phyloP scores from a whole-genome alignment of 1,140 invertebrate species.

The Brachionus paranguensis region DNA sequence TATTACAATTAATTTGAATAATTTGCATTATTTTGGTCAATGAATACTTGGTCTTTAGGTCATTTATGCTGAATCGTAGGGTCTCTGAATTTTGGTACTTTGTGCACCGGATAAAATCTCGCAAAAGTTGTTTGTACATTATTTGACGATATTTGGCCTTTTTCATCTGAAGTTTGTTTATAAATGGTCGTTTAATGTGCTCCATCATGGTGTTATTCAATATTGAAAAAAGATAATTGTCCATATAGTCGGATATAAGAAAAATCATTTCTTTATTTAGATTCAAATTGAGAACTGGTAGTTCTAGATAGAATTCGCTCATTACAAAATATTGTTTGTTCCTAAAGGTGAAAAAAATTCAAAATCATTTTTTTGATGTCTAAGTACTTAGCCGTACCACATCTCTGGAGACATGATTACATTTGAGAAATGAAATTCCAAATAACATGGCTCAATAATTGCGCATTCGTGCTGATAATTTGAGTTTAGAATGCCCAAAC shows the following conservation, averaged over 20 bases:
- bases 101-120: not conserved
- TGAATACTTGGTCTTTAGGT: conserved; percentile 28
- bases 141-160: conserved; percentile 10
- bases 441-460: conserved; percentile 16
- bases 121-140: not conserved
- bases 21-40: conserved; percentile 39
- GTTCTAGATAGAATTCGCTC: not conserved
- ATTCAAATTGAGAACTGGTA: conserved; percentile 25
- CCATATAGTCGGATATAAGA: not conserved
- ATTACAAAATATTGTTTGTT: conserved; percentile 36
- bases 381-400: not conserved
- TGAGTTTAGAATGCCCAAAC: not conserved
- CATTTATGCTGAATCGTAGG: not conserved
- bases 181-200: conserved; percentile 1
- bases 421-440: conserved; percentile 23
- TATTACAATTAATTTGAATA: conserved; percentile 11
- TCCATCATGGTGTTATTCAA: not conserved
- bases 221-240: not conserved
- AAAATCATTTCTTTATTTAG: conserved; percentile 22
- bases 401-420: conserved; percentile 7
- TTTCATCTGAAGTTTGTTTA: conserved; percentile 33
- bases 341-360: not conserved
- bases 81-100: not conserved
- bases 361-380: no score
- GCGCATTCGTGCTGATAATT: not conserved